Base-by-base conservation (phyloP, 2,888 invertebrate species). In the Polietes domitor region DNA sequence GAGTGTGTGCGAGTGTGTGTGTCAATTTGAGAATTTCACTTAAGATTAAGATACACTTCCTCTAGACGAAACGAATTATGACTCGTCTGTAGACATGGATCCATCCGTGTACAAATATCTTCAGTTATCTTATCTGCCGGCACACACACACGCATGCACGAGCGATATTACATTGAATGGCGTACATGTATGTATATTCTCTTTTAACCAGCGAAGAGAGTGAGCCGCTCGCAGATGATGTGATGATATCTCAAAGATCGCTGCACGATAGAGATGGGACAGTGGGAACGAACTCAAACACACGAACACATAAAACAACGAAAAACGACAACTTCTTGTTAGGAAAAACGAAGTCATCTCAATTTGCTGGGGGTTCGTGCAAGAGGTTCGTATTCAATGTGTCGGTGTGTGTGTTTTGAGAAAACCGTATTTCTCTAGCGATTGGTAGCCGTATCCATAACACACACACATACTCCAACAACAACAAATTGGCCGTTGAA, bases 361-460 rank as follows among this genome's bases (percentile, higher is more conserved):
- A 28, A 19, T 28, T 77, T 73, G 50, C 53, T 78, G 26, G 37
- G 12, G 37, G 74, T 50, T 37, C 37, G 37, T 77, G 70, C 5
- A 63, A 24, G 17, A 71, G 71, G 47, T 76, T 79, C 72, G 79
- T 72, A 10, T 37, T 37, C 32, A 32, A 7, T 32, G 37, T 9
- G 37, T 9, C 1, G 10, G 37, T 37, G 47, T 28, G 32, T 47
- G 4, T 53, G 47, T 32, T 73, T 37, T 55, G 75, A 83, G 68
- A 68, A 77, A 76, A 83, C 61, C 68, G 58, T 79, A 72, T 41
- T 82, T 82, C 82, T 82, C 79, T 76, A 47, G 75, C 73, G 15
- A 58, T n/a, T 28, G 24, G 72, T 63, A 73, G 17, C 70, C 41
- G 50, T 68, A 79, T 68, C 73, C 68, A 79, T 58, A 17, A 77